phyloP scores from a whole-genome alignment of 2,113 vertebrate species.

The Brienomyrus longianalis region DNA sequence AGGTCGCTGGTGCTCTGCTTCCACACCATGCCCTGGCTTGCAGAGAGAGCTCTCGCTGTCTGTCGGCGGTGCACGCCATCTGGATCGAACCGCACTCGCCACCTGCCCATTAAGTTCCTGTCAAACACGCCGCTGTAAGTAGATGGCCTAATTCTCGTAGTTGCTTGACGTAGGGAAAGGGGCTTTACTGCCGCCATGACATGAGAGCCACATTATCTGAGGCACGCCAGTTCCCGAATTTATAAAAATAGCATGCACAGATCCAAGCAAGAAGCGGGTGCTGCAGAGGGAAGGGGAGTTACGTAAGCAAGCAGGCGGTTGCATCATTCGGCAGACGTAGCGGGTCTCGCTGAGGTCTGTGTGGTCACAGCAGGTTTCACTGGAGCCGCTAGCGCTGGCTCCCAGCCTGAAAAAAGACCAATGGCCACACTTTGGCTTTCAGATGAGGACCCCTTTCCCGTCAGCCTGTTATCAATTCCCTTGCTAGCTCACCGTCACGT shows the following conservation, averaged over 20 bases:
- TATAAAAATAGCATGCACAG: not conserved
- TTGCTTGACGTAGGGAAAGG: not conserved
- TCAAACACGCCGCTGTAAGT: not conserved
- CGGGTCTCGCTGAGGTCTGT: not conserved
- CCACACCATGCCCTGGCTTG: not conserved
- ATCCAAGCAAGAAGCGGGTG: not conserved
- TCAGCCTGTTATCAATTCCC: not conserved
- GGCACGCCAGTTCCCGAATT: not conserved
- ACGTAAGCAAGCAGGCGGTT: not conserved
- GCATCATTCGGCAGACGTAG: not conserved
- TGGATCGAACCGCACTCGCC: not conserved
- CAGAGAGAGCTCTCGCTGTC: not conserved
- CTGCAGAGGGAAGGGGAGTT: not conserved
- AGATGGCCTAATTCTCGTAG: not conserved
- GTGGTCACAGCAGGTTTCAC: not conserved
- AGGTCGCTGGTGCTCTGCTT: not conserved
- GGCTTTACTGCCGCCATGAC: not conserved
- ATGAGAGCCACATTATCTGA: not conserved
- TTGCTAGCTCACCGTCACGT: too few species aligned
- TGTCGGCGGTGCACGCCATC: not conserved
- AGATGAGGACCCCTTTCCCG: not conserved
- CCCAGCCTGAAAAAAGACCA: not conserved
- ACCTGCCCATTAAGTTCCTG: not conserved
- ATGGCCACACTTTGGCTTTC: not conserved
- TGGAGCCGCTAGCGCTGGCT: not conserved